Conservation (phyloP, 2,113 vertebrate genomes). For the Passer domesticus region DNA sequence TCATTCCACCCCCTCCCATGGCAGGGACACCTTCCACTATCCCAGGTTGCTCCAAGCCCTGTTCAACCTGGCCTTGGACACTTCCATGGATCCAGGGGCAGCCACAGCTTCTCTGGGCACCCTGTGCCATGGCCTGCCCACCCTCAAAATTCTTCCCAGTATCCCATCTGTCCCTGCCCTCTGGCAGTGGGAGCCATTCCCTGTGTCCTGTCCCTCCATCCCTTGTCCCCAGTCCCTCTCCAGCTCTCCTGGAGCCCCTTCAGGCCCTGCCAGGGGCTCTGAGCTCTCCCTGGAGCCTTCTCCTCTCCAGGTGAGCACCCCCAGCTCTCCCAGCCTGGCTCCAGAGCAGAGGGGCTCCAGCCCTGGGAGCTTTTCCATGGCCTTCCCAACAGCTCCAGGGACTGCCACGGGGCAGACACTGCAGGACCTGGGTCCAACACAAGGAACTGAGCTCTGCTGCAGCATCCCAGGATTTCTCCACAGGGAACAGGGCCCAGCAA, state of each 20-base stretch:
- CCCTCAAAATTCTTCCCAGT: no score
- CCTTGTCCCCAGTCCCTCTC: not conserved
- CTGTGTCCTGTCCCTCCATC: not conserved
- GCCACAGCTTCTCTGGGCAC: no score
- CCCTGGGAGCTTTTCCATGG: rapidly evolving
- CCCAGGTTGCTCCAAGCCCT: not conserved
- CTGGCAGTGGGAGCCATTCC: no score
- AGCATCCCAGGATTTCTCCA: not conserved
- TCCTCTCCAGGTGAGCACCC: rapidly evolving
- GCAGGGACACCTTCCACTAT: not conserved
- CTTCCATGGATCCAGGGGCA: not conserved
- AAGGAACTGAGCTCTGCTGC: not conserved
- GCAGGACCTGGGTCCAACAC: not conserved
- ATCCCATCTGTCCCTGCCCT: no score
- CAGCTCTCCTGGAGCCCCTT: not conserved
- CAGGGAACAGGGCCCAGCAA: not conserved
- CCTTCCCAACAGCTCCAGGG: rapidly evolving
- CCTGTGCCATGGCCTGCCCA: no score
- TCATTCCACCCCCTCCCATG: not conserved
- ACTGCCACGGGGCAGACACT: rapidly evolving
- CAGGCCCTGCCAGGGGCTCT: not conserved
- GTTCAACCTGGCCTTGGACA: rapidly evolving
- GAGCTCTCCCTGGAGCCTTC: not conserved
- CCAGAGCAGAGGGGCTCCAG: not conserved
- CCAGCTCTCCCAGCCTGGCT: not conserved